phyloP scores from a whole-genome alignment of 1,140 invertebrate species.

The Drosophila ogumai region DNA sequence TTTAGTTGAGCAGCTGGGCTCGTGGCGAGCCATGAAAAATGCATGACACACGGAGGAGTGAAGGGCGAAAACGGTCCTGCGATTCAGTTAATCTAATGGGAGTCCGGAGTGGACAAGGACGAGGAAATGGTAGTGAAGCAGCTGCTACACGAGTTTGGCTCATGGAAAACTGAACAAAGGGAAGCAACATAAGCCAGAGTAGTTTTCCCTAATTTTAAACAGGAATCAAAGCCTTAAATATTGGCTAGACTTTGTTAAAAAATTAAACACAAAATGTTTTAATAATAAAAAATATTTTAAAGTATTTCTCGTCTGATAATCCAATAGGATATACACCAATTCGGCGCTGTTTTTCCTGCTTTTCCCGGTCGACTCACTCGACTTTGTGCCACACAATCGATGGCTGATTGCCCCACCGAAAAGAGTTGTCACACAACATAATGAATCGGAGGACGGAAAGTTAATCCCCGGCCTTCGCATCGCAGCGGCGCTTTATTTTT shows the following conservation, averaged over 20 bases:
- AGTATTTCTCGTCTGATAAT: too few relatives aligned
- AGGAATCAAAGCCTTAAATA: neutral
- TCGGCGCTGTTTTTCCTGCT: neutral
- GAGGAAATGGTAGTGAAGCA: neutral
- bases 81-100: conserved; percentile 39
- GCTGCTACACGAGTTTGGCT: neutral
- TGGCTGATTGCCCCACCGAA: conserved; percentile 19
- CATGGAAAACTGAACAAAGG: neutral
- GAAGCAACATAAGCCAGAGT: neutral
- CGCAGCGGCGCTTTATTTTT: conserved; percentile 35
- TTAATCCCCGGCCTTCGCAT: conserved; percentile 1
- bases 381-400: conserved; percentile 18
- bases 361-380: neutral
- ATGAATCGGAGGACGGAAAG: conserved; percentile 29
- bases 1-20: conserved; percentile 56
- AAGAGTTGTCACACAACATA: conserved; percentile 45
- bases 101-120: neutral
- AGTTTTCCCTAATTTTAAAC: neutral
- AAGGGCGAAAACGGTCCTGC: conserved; percentile 9
- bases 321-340: too few relatives aligned
- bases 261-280: neutral
- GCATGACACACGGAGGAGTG: conserved; percentile 26
- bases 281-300: neutral
- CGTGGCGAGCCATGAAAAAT: conserved; percentile 45
- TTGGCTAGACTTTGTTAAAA: neutral